Conservation (phyloP, 2,113 vertebrate genomes). For the Pyxicephalus adspersus region DNA sequence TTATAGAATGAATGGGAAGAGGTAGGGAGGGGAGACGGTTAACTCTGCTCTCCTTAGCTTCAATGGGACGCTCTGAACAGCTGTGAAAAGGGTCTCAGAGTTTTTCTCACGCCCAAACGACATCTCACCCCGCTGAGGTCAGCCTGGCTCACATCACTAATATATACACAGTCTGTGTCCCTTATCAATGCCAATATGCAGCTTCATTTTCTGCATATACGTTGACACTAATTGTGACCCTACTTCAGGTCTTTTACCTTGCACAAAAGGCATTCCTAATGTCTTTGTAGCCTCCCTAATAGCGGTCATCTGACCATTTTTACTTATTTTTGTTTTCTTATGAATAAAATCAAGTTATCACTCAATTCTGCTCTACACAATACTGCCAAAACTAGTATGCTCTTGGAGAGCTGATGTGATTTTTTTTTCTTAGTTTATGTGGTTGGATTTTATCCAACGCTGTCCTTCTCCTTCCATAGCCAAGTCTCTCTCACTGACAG, state of each 20-base stretch:
- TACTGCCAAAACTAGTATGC: neutral
- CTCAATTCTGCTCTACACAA: neutral
- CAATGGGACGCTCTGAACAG: constrained; percentile 83
- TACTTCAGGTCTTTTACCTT: constrained; percentile 32
- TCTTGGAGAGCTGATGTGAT: neutral
- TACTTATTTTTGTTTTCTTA: neutral
- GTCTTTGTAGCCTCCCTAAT: constrained; percentile 2
- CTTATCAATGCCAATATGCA: constrained; percentile 75
- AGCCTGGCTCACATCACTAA: constrained; percentile 80
- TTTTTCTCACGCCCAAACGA: constrained; percentile 90
- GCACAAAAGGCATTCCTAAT: constrained; percentile 13
- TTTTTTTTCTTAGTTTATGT: neutral
- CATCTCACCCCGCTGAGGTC: constrained; percentile 80
- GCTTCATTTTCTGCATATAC: constrained; percentile 80
- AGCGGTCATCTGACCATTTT: neutral
- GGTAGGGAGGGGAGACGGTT: constrained; percentile 65
- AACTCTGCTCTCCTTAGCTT: constrained; percentile 78
- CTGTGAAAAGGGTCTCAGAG: constrained; percentile 91
- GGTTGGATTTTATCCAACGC: neutral
- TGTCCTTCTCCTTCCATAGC: neutral
- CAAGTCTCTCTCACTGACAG: neutral
- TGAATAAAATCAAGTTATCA: neutral
- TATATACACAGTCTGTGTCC: constrained; percentile 80
- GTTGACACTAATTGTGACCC: constrained; percentile 72
- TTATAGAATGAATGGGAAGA: constrained; percentile 70